phyloP scores from a whole-genome alignment of 64 coral and sea anemone genomes.

The Montipora cactus region DNA sequence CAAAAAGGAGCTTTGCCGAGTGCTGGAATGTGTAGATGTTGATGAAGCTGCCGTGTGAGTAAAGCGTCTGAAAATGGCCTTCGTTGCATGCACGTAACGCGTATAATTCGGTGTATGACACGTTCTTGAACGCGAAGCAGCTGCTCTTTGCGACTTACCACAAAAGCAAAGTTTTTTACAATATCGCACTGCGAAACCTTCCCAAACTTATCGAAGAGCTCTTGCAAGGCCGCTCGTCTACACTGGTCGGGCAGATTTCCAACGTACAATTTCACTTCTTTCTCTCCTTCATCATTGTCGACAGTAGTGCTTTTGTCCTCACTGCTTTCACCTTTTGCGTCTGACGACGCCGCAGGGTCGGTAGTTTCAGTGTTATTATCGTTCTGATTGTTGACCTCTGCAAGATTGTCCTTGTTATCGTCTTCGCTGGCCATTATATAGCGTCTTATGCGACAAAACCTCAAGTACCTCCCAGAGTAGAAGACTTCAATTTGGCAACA shows the following conservation, averaged over 20 bases:
- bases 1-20: too few species aligned
- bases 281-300: conserved; percentile 37
- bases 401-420: background rate
- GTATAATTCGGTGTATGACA: too few species aligned
- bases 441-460: background rate
- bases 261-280: conserved; percentile 92
- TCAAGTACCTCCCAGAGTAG: background rate
- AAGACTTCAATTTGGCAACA: background rate
- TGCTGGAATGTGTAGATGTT: too few species aligned
- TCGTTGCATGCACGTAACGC: too few species aligned
- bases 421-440: conserved; percentile 39
- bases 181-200: conserved; percentile 91
- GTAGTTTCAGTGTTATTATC: background rate
- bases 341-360: conserved; percentile 16
- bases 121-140: background rate
- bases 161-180: conserved; percentile 95
- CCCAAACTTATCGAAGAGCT: conserved; percentile 86
- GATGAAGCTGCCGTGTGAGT: too few species aligned
- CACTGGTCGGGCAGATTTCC: conserved; percentile 95
- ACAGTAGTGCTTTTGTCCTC: conserved; percentile 9
- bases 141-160: conserved; percentile 62
- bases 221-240: conserved; percentile 66
- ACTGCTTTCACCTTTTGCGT: conserved; percentile 17
- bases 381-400: conserved; percentile 26
- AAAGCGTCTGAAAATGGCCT: too few species aligned